phyloP scores from a whole-genome alignment of 2,888 invertebrate genomes.

The Chrysopilus asiliformis region DNA sequence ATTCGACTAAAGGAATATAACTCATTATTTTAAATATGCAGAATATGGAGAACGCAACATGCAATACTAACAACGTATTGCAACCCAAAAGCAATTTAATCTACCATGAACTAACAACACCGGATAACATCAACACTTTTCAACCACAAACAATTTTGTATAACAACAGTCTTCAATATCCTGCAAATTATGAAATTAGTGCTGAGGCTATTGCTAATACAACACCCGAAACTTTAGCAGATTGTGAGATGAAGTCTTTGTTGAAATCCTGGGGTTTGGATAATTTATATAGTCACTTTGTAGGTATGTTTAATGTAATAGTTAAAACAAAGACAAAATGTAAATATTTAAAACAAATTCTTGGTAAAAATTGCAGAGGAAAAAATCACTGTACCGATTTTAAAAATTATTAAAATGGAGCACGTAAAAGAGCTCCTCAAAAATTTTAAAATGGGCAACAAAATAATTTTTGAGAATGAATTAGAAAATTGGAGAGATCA shows the following conservation, averaged over 20 bases:
- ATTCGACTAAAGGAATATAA: conserved; percentile 5
- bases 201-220: too few relatives aligned
- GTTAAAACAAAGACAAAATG: not conserved
- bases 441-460: conserved; percentile 16
- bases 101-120: too few relatives aligned
- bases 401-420: conserved; percentile 14
- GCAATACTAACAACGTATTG: too few relatives aligned
- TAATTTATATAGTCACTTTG: conserved; percentile 1
- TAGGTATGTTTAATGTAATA: not conserved
- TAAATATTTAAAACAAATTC: not conserved
- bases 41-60: too few relatives aligned
- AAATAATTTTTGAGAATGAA: conserved; percentile 18
- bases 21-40: not conserved
- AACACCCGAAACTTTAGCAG: not conserved
- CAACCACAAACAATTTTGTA: too few relatives aligned
- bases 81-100: too few relatives aligned
- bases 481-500: conserved; percentile 18
- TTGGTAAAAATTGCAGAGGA: conserved; percentile 4
- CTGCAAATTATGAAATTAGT: too few relatives aligned
- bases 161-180: too few relatives aligned
- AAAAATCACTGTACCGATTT: conserved; percentile 1
- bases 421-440: conserved; percentile 16
- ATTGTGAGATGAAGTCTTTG: conserved; percentile 1
- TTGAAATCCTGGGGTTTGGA: too few relatives aligned
- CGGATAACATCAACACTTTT: too few relatives aligned